Evolutionary conservation across 2,113 vertebrate genomes (phyloP).

Genomic region (Apodemus sylvaticus): DNA sequence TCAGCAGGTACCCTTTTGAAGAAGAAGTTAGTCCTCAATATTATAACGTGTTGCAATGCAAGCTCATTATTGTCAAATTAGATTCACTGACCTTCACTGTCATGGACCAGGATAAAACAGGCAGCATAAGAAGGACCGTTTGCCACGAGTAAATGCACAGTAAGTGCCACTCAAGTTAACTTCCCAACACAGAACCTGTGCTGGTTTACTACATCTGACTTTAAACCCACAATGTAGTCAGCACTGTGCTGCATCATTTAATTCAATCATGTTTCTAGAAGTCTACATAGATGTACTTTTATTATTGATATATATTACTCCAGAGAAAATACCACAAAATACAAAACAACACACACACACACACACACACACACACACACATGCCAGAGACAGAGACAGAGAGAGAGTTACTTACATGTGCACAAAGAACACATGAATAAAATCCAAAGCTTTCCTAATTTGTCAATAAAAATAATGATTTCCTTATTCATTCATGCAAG

Average conservation of each 20-base stretch:
- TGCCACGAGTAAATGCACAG: constrained; percentile 55
- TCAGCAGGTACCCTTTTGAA: constrained; percentile 52
- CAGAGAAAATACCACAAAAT: not conserved
- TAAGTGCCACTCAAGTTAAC: constrained; percentile 52
- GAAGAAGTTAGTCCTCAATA: not conserved
- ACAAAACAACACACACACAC: not conserved
- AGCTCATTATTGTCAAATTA: constrained; percentile 81
- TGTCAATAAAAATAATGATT: not conserved
- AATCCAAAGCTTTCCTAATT: not conserved
- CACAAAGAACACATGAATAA: not conserved
- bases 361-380: not conserved
- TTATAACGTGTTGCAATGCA: constrained; percentile 48
- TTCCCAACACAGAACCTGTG: constrained; percentile 63
- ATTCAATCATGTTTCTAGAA: not conserved
- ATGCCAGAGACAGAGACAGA: no score
- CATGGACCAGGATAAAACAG: constrained; percentile 70
- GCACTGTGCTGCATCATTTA: not conserved
- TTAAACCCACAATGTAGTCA: constrained; percentile 13
- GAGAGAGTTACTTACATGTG: not conserved
- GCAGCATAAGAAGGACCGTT: constrained; percentile 79
- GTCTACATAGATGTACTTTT: not conserved
- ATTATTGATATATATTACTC: not conserved
- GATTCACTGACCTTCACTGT: constrained; percentile 85
- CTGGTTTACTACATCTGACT: constrained; percentile 69
- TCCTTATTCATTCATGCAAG: not conserved